Conservation (phyloP, 1,140 invertebrate species). For the Lepidurus packardi region DNA sequence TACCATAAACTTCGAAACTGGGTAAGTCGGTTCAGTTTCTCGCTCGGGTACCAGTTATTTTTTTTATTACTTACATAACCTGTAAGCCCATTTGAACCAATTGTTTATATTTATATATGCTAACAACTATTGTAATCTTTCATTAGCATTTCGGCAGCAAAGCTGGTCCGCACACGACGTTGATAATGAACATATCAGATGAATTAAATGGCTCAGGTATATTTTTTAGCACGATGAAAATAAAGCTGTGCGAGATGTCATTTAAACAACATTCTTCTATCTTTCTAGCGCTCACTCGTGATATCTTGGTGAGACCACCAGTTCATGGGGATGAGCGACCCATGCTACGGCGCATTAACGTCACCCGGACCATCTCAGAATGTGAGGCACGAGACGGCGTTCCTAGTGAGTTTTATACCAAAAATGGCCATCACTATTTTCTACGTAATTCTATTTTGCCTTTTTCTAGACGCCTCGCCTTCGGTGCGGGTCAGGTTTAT, state of each 20-base stretch:
- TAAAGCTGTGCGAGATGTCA: background rate
- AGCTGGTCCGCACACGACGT: background rate
- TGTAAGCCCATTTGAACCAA: no score
- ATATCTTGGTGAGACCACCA: background rate
- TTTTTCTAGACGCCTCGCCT: slow-evolving; percentile 49
- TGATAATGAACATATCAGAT: background rate
- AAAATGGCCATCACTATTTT: background rate
- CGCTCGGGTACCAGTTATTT: no score
- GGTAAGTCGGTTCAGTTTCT: no score
- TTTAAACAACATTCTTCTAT: background rate
- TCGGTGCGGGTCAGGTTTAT: slow-evolving; percentile 91
- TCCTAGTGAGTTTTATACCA: background rate
- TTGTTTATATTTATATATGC: no score
- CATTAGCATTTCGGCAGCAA: background rate
- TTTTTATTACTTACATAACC: no score
- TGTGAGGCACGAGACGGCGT: background rate
- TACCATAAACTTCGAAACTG: background rate
- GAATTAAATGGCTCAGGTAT: background rate
- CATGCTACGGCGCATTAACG: background rate
- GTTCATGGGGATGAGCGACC: slow-evolving; percentile 10
- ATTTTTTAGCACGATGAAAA: background rate
- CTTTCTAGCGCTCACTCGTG: background rate
- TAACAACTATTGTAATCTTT: background rate
- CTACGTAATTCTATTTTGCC: background rate
- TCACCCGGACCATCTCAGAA: background rate